A percentile compares a stretch with the other conserved stretches of the same genome.
phyloP scores from a whole-genome alignment of 2,797 vertebrate genomes.

The Buceros bicornis region DNA sequence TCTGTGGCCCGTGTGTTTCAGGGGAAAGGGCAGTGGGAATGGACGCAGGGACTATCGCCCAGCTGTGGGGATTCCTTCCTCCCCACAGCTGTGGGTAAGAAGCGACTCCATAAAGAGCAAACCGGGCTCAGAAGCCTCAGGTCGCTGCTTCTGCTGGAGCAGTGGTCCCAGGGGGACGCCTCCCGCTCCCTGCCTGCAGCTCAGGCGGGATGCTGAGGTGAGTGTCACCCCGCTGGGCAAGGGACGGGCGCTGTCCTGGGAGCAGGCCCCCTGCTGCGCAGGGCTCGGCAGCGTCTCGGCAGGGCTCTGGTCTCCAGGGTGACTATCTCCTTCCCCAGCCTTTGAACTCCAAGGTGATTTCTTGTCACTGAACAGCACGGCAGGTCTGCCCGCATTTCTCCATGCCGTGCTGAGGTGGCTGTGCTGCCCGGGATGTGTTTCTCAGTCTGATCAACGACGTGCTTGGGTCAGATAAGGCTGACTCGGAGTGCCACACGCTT shows the following conservation, averaged over 20 bases:
- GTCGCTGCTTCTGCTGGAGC: neutral
- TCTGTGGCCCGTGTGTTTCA: rapidly evolving
- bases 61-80: rapidly evolving
- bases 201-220: neutral
- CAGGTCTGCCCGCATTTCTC: neutral
- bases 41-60: rapidly evolving
- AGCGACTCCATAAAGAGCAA: rapidly evolving
- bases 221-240: neutral
- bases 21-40: neutral
- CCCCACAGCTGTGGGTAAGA: neutral
- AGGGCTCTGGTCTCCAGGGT: conserved; percentile 35
- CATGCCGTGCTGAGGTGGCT: neutral
- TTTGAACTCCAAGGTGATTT: conserved; percentile 21
- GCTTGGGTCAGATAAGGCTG: conserved; percentile 52
- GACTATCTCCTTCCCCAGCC: conserved; percentile 30
- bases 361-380: neutral
- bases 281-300: rapidly evolving
- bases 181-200: rapidly evolving
- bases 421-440: neutral
- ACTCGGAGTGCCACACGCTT: neutral
- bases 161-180: neutral
- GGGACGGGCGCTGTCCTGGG: rapidly evolving
- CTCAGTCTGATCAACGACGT: neutral
- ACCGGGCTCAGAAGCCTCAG: rapidly evolving
- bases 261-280: neutral